A percentile compares a stretch with the other conserved stretches of the same genome.
Evolutionary conservation across 2,888 invertebrate species (phyloP).

Genomic region (Melanostoma mellinum): DNA sequence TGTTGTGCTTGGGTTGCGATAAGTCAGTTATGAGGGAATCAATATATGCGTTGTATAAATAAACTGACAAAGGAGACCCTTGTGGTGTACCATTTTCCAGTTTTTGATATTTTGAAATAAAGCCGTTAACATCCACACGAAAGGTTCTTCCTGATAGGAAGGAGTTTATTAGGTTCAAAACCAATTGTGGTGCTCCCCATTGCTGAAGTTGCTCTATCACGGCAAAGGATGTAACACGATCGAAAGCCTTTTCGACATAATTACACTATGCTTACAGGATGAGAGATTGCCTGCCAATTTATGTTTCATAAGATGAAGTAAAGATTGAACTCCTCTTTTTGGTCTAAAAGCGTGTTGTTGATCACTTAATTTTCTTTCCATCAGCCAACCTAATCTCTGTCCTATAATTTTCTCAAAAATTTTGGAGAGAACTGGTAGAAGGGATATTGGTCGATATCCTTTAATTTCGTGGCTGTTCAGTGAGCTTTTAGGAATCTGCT

Average conservation of each 20-base stretch:
- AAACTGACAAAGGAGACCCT: no score
- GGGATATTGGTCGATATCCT: no score
- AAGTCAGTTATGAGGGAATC: no score
- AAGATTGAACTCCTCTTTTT: neutral
- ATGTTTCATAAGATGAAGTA: neutral
- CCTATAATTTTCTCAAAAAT: no score
- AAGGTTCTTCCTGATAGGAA: conserved; percentile 6
- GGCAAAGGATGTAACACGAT: neutral
- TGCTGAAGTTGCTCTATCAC: conserved; percentile 2
- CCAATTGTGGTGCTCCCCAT: neutral
- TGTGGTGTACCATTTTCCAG: no score
- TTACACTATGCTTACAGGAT: neutral
- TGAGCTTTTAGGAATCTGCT: neutral
- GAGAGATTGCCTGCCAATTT: neutral
- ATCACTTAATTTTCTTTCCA: no score
- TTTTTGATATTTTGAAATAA: neutral
- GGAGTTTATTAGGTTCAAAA: neutral
- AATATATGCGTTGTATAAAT: no score
- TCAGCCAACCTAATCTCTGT: no score
- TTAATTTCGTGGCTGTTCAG: neutral
- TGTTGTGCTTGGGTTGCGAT: no score
- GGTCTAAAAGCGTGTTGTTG: neutral
- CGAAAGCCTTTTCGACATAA: conserved; percentile 1
- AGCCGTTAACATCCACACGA: neutral
- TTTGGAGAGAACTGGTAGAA: neutral